Conservation (phyloP, 1,140 invertebrate genomes). For the Musca vetustissima region DNA sequence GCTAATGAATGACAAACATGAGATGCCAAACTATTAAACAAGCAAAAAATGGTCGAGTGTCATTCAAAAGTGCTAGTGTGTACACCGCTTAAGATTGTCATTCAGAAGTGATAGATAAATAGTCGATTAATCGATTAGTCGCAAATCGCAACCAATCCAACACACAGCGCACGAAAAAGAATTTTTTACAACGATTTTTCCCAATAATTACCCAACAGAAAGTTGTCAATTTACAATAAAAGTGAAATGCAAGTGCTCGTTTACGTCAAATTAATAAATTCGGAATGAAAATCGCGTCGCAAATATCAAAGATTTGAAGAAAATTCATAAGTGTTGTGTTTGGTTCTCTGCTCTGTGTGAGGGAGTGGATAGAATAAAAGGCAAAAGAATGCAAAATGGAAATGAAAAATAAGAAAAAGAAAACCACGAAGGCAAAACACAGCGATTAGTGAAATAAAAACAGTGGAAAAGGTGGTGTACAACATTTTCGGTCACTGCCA, state of each 20-base stretch:
- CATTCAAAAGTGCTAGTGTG: too few relatives aligned
- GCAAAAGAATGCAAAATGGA: constrained; percentile 22
- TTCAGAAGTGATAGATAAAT: too few relatives aligned
- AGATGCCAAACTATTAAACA: too few relatives aligned
- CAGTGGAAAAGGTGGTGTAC: not conserved
- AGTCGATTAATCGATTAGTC: too few relatives aligned
- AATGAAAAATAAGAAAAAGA: constrained; percentile 4
- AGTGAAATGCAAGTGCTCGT: not conserved
- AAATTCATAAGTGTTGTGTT: not conserved
- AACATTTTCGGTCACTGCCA: constrained; percentile 9
- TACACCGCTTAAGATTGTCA: too few relatives aligned
- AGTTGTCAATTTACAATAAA: not conserved
- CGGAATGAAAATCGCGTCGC: not conserved
- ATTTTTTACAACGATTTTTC: constrained; percentile 26
- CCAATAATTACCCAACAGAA: not conserved
- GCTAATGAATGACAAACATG: too few relatives aligned
- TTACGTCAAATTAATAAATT: not conserved
- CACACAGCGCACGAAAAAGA: constrained; percentile 19
- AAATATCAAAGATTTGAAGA: not conserved
- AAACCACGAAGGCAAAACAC: constrained; percentile 15
- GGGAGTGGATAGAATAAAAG: not conserved
- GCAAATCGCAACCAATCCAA: too few relatives aligned
- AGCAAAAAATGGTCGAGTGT: too few relatives aligned
- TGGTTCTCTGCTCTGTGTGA: not conserved
- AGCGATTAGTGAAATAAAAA: constrained; percentile 14